phyloP scores from a whole-genome alignment of 2,113 vertebrate species.

The Maccullochella peelii region DNA sequence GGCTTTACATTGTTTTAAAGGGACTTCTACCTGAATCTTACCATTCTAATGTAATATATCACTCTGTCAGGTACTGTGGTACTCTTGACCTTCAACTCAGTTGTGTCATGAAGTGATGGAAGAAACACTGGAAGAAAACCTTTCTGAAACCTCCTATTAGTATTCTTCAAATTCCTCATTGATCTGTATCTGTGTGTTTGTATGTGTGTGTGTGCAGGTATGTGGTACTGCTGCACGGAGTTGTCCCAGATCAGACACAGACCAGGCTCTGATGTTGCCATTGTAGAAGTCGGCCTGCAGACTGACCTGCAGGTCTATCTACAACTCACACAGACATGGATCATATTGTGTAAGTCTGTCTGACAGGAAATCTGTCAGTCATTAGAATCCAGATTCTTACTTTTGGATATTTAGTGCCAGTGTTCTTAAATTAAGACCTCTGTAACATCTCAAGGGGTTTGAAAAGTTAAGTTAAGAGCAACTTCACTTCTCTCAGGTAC shows the following conservation, averaged over 20 bases:
- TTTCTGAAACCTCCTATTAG: background rate
- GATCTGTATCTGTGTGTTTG: background rate
- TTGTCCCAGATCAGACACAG: conserved; percentile 81
- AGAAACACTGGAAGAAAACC: background rate
- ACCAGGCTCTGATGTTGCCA: conserved; percentile 83
- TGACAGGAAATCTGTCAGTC: background rate
- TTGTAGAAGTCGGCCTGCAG: conserved; percentile 90
- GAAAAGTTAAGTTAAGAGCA: background rate
- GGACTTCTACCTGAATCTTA: background rate
- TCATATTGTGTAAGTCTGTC: conserved; percentile 85
- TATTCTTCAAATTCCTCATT: background rate
- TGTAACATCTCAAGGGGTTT: background rate
- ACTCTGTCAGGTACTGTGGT: background rate
- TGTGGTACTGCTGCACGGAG: conserved; percentile 89
- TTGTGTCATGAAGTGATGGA: background rate
- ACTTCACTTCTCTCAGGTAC: background rate
- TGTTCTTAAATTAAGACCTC: background rate
- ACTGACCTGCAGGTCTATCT: conserved; percentile 89
- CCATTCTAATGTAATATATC: background rate
- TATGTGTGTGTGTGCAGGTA: conserved; percentile 76
- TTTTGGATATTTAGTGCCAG: background rate
- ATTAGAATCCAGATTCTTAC: background rate
- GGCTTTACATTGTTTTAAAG: background rate
- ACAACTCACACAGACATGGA: conserved; percentile 91
- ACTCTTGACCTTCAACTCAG: background rate